phyloP scores from a whole-genome alignment of 2,113 vertebrate species.

The Cavia porcellus region DNA sequence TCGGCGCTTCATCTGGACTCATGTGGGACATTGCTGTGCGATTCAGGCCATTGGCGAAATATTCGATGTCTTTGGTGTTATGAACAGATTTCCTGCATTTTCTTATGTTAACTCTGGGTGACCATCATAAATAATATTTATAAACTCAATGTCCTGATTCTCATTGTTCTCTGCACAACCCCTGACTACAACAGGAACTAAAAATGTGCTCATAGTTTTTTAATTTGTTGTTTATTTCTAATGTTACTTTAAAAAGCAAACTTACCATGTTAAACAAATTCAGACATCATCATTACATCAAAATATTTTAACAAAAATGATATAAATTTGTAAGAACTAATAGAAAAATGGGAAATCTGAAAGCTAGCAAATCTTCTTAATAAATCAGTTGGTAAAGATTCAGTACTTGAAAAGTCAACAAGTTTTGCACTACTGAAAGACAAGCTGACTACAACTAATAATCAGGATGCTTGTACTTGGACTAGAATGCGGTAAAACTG shows the following conservation, averaged over 20 bases:
- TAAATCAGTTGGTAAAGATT: neutral
- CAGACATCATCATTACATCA: neutral
- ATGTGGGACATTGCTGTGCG: too few relatives aligned
- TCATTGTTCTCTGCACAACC: too few relatives aligned
- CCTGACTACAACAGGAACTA: neutral
- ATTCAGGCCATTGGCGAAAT: too few relatives aligned
- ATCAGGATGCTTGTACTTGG: neutral
- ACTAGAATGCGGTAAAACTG: neutral
- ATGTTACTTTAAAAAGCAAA: neutral
- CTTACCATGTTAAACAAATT: neutral
- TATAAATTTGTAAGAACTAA: neutral
- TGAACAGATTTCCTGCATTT: too few relatives aligned
- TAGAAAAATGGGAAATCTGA: neutral
- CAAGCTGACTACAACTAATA: neutral
- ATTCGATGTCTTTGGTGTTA: too few relatives aligned
- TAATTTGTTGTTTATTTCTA: conserved; percentile 2
- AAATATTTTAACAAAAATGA: conserved; percentile 1
- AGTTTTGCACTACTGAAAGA: neutral
- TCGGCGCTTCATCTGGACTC: too few relatives aligned
- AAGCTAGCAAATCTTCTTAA: conserved; percentile 4
- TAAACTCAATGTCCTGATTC: too few relatives aligned
- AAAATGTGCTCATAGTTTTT: neutral
- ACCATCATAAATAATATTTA: too few relatives aligned
- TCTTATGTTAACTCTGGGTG: too few relatives aligned
- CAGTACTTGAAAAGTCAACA: neutral